Conservation (phyloP, 2,113 vertebrate species). For the Tautogolabrus adspersus region DNA sequence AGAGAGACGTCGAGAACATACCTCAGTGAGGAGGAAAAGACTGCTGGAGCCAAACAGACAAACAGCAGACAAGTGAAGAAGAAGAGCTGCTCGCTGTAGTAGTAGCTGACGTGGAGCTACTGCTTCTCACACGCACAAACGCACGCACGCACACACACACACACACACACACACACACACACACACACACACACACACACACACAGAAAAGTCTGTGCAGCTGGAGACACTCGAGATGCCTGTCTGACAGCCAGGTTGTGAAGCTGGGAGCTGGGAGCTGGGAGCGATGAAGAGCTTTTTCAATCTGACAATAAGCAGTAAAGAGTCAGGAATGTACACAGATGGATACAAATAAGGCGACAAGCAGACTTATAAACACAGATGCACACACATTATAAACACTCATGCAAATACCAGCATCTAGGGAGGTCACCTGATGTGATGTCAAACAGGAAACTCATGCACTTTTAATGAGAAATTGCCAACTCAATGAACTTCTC, state of each 20-base stretch:
- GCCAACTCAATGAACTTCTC: too few species aligned
- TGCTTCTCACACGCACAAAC: conserved; percentile 3
- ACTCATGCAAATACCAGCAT: conserved; percentile 8
- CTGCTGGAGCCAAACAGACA: conserved; percentile 48
- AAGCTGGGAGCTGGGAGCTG: conserved; percentile 17
- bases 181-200: conserved; percentile 14
- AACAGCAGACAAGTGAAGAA: conserved; percentile 43
- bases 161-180: conserved; percentile 11
- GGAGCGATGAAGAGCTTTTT: conserved; percentile 22
- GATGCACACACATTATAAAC: not conserved
- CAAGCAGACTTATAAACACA: conserved; percentile 34
- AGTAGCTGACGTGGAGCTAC: conserved; percentile 74
- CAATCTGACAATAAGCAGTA: conserved; percentile 25
- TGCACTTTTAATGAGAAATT: not conserved
- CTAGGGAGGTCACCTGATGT: not conserved
- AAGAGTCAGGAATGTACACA: conserved; percentile 56
- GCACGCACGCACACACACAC: not conserved
- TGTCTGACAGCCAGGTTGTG: conserved; percentile 50
- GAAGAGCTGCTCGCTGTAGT: conserved; percentile 29
- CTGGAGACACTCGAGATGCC: conserved; percentile 66
- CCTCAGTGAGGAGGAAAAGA: conserved; percentile 44
- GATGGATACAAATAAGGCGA: conserved; percentile 19
- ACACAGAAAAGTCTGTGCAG: conserved; percentile 36
- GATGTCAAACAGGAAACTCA: not conserved
- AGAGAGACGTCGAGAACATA: conserved; percentile 20